Evolutionary conservation across 2,113 vertebrate species (phyloP), one percentile per base, ranked within the genome.

Genomic region (Scortum barcoo): DNA sequence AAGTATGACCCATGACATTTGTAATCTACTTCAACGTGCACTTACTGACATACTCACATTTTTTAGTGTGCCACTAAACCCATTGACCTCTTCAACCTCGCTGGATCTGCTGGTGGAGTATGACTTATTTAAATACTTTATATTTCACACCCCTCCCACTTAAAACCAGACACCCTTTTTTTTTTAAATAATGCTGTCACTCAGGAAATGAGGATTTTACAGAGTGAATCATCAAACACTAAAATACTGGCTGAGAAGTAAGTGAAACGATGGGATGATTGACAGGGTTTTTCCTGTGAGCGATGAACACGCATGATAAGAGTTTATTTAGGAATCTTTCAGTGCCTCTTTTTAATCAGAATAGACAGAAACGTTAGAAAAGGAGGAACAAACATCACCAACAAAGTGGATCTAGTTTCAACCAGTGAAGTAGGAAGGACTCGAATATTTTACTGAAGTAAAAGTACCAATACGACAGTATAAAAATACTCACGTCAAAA

Each of bases 41-140:
- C 72, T 77, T 62, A 81, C 63, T 86, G 74, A 81, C 73, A 63
- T 69, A 73, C 84, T 81, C 73, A 36, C 78, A 62, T 86, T 46
- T 86, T 86, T 86, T 86, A 82, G 74, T 78, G 84, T 50, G 12
- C 74, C 62, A 69, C 80, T 80, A 80, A 88, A 85, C 75, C 83
- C 72, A 71, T 72, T 60, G 79, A 80, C 72, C 79, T 85, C 76
- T 82, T 82, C 72, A 44, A 9, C 72, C 83, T 88, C 76, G 72
- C 84, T 68, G 76, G 72, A 86, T 63, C 80, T 44, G 63, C 77
- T 66, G 72, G 68, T 72, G 84, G 72, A 80, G 80, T 83, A 70
- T 86, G 84, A 78, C 65, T 54, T 50, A 58, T 82, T 86, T 78
- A 50, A 76, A 67, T 86, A 28, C 54, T 72, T 65, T 77, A 42